phyloP scores from a whole-genome alignment of 2,797 vertebrate genomes.

The Sternarchorhynchus goeldii region DNA sequence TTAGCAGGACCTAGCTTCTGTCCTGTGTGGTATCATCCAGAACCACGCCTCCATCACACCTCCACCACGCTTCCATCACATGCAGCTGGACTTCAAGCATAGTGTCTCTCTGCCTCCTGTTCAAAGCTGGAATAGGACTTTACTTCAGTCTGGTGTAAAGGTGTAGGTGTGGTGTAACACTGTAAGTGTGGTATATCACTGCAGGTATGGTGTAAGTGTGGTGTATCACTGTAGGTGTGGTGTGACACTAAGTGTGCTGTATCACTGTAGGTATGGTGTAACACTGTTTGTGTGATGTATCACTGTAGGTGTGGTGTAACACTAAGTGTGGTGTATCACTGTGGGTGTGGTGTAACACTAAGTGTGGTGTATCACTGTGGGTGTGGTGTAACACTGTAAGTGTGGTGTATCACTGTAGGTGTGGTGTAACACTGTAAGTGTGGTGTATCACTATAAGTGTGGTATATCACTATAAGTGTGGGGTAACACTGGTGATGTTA shows the following conservation, averaged over 20 bases:
- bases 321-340: conserved; percentile 9
- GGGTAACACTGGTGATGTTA: conserved; percentile 8
- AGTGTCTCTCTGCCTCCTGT: conserved; percentile 42
- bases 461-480: too few species aligned
- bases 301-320: too few species aligned
- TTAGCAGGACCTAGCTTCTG: too few species aligned
- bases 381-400: background rate
- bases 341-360: conserved; percentile 10
- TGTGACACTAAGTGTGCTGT: conserved; percentile 25
- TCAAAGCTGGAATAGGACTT: conserved; percentile 42
- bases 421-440: conserved; percentile 11
- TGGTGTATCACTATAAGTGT: too few species aligned
- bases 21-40: too few species aligned
- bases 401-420: background rate
- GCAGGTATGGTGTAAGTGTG: too few species aligned
- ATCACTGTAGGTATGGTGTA: too few species aligned
- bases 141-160: background rate
- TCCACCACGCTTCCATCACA: background rate
- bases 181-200: too few species aligned
- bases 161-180: conserved; percentile 5
- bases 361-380: background rate
- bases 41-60: background rate
- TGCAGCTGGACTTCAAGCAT: conserved; percentile 39
- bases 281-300: background rate
- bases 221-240: too few species aligned